Conservation (phyloP, 2,888 invertebrate genomes). For the Agrotis clavis region DNA sequence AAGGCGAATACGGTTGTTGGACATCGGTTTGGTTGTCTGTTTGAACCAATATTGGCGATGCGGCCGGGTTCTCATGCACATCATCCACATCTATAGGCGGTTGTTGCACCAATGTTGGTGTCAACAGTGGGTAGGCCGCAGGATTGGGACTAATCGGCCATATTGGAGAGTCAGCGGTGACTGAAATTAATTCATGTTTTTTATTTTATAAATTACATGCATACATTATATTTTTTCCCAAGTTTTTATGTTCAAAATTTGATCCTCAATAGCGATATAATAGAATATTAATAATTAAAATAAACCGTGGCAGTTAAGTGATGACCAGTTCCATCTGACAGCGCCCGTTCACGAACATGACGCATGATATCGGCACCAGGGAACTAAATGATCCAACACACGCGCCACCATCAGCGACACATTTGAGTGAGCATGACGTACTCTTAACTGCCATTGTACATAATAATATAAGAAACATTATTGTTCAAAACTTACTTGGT, state of each 20-base stretch:
- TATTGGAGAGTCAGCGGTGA: constrained; percentile 41
- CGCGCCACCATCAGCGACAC: too few species aligned
- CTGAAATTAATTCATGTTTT: constrained; percentile 34
- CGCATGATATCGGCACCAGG: too few species aligned
- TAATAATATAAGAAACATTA: not conserved
- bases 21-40: constrained; percentile 43
- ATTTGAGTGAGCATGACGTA: too few species aligned
- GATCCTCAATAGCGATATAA: too few species aligned
- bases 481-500: constrained; percentile 39
- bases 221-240: too few species aligned
- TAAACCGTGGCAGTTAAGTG: too few species aligned
- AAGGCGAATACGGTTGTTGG: constrained; percentile 76
- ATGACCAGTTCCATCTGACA: too few species aligned
- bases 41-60: constrained; percentile 52
- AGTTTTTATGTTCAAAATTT: too few species aligned
- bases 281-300: too few species aligned
- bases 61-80: not conserved
- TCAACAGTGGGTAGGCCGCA: not conserved
- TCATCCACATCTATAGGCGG: not conserved
- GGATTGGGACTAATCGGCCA: constrained; percentile 41
- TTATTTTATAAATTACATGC: not conserved
- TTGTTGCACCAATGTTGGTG: constrained; percentile 13
- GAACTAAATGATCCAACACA: too few species aligned
- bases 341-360: too few species aligned
- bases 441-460: too few species aligned